Percentiles rank a stretch among this genome's conserved stretches.
Evolutionary conservation across 2,888 invertebrate genomes (phyloP).

Genomic region (Caprella mutica): DNA sequence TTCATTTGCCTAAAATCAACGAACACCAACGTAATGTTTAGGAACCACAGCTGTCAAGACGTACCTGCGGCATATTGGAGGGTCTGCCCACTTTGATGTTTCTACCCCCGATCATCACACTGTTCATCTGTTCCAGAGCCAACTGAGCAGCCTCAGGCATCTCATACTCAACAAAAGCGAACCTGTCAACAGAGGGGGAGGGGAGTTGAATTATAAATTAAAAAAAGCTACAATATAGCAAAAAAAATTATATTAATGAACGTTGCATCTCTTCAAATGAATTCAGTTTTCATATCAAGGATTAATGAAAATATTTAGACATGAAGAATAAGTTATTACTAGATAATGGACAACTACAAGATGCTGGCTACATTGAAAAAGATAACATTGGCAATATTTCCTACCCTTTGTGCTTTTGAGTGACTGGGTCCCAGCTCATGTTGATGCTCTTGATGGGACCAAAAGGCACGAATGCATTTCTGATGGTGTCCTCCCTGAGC

Average conservation of each 20-base stretch:
- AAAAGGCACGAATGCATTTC: conserved; percentile 92
- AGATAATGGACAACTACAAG: no score
- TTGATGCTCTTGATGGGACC: conserved; percentile 99
- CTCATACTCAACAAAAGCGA: conserved; percentile 99
- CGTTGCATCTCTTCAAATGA: no score
- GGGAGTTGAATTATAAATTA: no score
- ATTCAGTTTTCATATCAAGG: no score
- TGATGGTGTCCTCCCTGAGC: conserved; percentile 93
- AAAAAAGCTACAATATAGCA: no score
- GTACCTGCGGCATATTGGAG: conserved; percentile 90
- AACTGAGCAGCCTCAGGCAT: conserved; percentile 98
- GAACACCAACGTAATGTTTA: no score
- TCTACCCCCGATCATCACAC: conserved; percentile 94
- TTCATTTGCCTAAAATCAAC: background rate
- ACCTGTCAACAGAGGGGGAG: no score
- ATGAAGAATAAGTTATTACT: no score
- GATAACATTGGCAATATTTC: background rate
- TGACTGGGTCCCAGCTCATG: conserved; percentile 99
- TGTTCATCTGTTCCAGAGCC: conserved; percentile 98
- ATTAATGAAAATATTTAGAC: no score
- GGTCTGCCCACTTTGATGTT: conserved; percentile 93
- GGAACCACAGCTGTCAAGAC: background rate
- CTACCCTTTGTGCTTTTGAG: conserved; percentile 74
- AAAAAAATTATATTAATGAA: no score
- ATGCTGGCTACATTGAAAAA: background rate